phyloP scores from a whole-genome alignment of 2,113 vertebrate genomes.

The Plecturocebus donacophilus region DNA sequence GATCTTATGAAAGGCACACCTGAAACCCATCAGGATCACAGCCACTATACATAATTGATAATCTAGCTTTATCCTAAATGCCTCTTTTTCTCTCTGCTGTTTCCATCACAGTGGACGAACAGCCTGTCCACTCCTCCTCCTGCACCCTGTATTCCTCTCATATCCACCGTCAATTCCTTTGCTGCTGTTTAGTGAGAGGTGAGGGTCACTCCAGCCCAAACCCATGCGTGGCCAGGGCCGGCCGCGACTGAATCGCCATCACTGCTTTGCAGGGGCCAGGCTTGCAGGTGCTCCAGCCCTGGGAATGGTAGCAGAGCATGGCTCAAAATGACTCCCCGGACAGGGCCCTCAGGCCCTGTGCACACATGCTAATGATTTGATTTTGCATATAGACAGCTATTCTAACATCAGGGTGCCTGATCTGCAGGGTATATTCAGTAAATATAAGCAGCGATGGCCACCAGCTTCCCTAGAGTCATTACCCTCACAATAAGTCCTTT shows the following conservation, averaged over 20 bases:
- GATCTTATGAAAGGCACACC: neutral
- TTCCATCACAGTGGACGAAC: neutral
- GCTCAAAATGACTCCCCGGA: neutral
- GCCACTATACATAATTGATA: neutral
- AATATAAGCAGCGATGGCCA: neutral
- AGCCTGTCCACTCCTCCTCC: neutral
- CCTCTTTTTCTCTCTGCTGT: neutral
- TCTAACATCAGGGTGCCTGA: neutral
- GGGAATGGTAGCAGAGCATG: neutral
- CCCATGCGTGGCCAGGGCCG: neutral
- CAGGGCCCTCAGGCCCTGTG: neutral
- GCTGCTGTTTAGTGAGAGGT: neutral
- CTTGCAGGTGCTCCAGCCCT: neutral
- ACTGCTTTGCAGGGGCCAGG: fast-evolving
- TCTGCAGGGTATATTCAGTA: neutral
- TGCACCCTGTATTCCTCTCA: neutral
- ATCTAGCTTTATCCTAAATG: neutral
- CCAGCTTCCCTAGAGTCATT: neutral
- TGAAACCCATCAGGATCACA: neutral
- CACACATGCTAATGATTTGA: neutral
- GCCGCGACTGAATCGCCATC: neutral
- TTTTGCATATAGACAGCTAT: slow-evolving; percentile 54
- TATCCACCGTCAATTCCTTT: neutral
- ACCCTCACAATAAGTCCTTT: neutral
- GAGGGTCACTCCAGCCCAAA: neutral